These are phyloP conservation scores for Cosmia trapezina DNA, from an alignment of 2,888 invertebrate species.

Conservation along the genomic window DNA sequence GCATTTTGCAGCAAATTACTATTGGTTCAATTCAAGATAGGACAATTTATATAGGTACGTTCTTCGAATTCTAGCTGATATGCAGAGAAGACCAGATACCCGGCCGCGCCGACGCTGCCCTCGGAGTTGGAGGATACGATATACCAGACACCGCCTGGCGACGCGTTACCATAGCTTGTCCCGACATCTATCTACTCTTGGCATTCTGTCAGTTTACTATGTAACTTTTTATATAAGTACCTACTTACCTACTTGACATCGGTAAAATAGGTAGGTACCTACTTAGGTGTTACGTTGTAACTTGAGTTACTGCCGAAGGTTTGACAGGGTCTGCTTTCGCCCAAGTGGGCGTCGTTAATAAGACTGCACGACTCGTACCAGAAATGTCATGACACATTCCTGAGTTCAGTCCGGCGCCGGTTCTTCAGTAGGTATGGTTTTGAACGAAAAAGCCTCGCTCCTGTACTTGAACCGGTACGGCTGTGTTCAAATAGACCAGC, in stretches of 20 bases:
- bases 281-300: background rate
- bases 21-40: background rate
- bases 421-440: background rate
- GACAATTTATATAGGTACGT: background rate
- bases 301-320: background rate
- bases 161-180: conserved; percentile 77
- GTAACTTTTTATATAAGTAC: conserved; percentile 11
- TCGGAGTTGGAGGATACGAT: conserved; percentile 75
- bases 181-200: conserved; percentile 81
- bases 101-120: conserved; percentile 70
- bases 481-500: background rate
- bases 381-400: background rate
- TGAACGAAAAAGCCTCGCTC: too few species aligned
- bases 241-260: background rate
- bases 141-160: conserved; percentile 84
- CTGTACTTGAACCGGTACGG: too few species aligned
- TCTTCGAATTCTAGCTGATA: conserved; percentile 73
- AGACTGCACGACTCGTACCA: background rate
- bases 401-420: background rate
- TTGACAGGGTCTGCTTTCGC: background rate
- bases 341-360: background rate
- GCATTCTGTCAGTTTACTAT: conserved; percentile 78
- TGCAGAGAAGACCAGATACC: conserved; percentile 83
- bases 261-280: too few species aligned
- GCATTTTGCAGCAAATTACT: background rate